Evolutionary conservation across 2,113 vertebrate species (phyloP).

Genomic region (Struthio camelus): DNA sequence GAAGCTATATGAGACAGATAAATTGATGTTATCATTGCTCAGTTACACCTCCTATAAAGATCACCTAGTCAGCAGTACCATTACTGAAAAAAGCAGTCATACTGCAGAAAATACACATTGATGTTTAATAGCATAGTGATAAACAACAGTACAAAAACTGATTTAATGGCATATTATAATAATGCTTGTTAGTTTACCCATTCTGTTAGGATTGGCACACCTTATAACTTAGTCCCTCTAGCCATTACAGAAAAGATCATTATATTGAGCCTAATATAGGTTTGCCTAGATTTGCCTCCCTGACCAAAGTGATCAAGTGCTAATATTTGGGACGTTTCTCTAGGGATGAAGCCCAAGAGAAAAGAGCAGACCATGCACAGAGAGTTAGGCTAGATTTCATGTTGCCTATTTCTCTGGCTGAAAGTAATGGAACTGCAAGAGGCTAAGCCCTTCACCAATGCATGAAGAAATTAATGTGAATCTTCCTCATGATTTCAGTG

Average conservation of each 20-base stretch:
- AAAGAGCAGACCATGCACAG: not conserved
- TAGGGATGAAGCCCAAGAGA: not conserved
- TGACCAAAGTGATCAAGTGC: not conserved
- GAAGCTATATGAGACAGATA: slow-evolving; percentile 77
- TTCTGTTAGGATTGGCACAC: not conserved
- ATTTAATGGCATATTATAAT: not conserved
- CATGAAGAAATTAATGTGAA: not conserved
- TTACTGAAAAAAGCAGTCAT: not conserved
- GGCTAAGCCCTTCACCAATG: not conserved
- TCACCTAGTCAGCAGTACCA: not conserved
- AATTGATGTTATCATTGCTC: not conserved
- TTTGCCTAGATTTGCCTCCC: not conserved
- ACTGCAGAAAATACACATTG: not conserved
- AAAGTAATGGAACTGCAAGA: not conserved
- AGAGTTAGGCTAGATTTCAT: not conserved
- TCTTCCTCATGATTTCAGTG: not conserved
- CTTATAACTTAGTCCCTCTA: not conserved
- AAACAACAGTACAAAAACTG: not conserved
- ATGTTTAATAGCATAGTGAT: not conserved
- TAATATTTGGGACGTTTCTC: not conserved
- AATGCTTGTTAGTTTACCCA: not conserved
- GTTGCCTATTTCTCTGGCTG: not conserved
- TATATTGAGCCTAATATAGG: not conserved
- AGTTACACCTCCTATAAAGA: not conserved
- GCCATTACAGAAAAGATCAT: not conserved